Evolutionary conservation across 2,113 vertebrate species (phyloP), one percentile per base, ranked within the genome.

Genomic region (Gorsachius goisagi): DNA sequence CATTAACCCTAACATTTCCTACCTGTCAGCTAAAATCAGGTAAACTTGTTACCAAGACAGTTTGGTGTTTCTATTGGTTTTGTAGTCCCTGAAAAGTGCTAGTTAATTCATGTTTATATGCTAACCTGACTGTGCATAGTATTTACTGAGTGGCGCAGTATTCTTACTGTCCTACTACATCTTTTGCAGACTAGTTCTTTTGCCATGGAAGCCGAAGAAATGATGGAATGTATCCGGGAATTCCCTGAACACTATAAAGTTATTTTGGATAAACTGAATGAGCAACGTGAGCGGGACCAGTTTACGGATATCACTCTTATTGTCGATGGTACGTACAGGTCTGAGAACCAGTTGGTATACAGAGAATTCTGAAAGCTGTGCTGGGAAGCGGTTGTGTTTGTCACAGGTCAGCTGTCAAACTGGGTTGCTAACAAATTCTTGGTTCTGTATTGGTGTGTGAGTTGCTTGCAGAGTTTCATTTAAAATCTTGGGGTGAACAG

Each of bases 221-320:
- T 95, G 30, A 98, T 98, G 94, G 98, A 98, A 86, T 98, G 97
- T 93, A 97, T 98, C 80, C 98, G 98, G 87, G 98, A 99, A 92
- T 99, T 99, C 86, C 99, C 99, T 37, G 99, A 98, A 53, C 99
- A 99, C 97, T 99, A 99, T 93, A 99, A 99, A 98, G 99, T 99
- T 94, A 99, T 99, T 98, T 98, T 99, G 98, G 99, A 99, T 96
- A 98, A 99, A 95, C 97, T 99, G 63, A 99, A 99, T 89, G 99
- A 99, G 84, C 99, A 99, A 80, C 98, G 99, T 53, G 99, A 99
- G 89, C 98, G 99, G 81, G 99, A 99, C 96, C 99, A 99, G 96
- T 99, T 99, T 96, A 99, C 99, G 23, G 99, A 99, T 97, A 99
- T 99, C 95, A 99, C 99, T 32, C 97, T 99, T 59, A 99, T 99